Percentiles rank a stretch among this genome's conserved stretches.
Evolutionary conservation across 2,113 vertebrate genomes (phyloP).

Genomic region (human): GRCh38 chr6:132414001-132414500

Average conservation of each 20-base stretch:
- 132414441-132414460: background rate
- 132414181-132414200: slow-evolving; percentile 16
- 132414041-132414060: background rate
- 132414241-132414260: background rate
- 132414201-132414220: slow-evolving; percentile 17
- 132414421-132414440: background rate
- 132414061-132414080: background rate
- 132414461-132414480: background rate
- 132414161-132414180: slow-evolving; percentile 5
- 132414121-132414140: background rate
- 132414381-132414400: background rate
- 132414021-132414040: background rate
- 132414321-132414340: background rate
- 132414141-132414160: background rate
- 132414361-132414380: background rate
- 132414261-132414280: background rate
- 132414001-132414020: background rate
- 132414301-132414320: background rate
- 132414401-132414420: slow-evolving; percentile 40
- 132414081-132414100: background rate
- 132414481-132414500: slow-evolving; percentile 31
- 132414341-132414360: background rate
- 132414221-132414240: background rate
- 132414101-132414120: background rate
- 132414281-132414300: background rate